phyloP scores from a whole-genome alignment of 1,140 invertebrate genomes.

The Luehdorfia chinensis region DNA sequence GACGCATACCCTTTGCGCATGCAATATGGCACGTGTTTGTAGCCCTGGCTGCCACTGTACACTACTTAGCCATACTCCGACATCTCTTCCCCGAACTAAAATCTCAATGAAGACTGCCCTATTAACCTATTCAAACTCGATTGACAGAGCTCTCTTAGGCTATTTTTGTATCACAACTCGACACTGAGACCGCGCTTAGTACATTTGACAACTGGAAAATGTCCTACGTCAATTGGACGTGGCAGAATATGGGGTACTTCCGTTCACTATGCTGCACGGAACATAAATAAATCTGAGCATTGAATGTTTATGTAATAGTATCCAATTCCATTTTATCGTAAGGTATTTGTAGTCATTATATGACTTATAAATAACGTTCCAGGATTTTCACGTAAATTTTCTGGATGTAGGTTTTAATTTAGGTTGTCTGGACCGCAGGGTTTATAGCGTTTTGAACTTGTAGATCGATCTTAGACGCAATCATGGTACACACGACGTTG shows the following conservation, averaged over 20 bases:
- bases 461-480: conserved; percentile 12
- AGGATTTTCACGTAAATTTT: conserved; percentile 1
- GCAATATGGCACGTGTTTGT: conserved; percentile 98
- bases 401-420: conserved; percentile 7
- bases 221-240: conserved; percentile 30
- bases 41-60: conserved; percentile 88
- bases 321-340: conserved; percentile 12
- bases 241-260: conserved; percentile 4
- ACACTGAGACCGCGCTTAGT: conserved; percentile 37
- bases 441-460: conserved; percentile 13
- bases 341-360: conserved; percentile 18
- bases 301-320: conserved; percentile 11
- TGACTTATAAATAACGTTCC: not conserved
- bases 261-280: conserved; percentile 2
- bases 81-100: conserved; percentile 80
- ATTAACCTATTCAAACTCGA: conserved; percentile 51
- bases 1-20: conserved; percentile 94
- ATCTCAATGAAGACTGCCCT: conserved; percentile 66
- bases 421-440: conserved; percentile 17
- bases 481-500: conserved; percentile 11
- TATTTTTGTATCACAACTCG: conserved; percentile 59
- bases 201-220: conserved; percentile 27
- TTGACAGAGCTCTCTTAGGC: conserved; percentile 50
- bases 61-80: conserved; percentile 89
- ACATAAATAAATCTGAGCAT: not conserved